Conservation (phyloP, 2,888 invertebrate genomes). For the Pogonocherus hispidulus region DNA sequence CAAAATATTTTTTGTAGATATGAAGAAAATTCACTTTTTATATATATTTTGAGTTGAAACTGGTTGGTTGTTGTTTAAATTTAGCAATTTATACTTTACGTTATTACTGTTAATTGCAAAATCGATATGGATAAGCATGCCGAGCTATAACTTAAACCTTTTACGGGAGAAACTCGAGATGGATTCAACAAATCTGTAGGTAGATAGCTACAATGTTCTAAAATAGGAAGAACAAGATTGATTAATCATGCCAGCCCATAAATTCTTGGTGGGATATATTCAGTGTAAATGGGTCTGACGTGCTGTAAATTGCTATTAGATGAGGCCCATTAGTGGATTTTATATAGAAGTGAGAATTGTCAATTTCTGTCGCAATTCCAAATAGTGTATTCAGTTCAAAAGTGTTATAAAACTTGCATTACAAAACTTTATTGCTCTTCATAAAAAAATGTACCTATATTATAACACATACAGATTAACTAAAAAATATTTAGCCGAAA, state of each 20-base stretch:
- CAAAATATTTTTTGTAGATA: too few relatives aligned
- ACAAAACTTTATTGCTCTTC: too few relatives aligned
- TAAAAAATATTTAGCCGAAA: too few relatives aligned
- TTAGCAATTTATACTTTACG: too few relatives aligned
- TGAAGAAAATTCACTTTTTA: too few relatives aligned
- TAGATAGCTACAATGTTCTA: background rate
- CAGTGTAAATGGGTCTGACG: slow-evolving; percentile 26
- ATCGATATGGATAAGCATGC: background rate
- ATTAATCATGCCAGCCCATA: slow-evolving; percentile 21
- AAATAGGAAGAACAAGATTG: slow-evolving; percentile 16
- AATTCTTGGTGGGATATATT: slow-evolving; percentile 26
- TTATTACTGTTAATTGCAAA: background rate
- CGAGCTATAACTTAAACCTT: background rate
- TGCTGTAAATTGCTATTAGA: slow-evolving; percentile 28
- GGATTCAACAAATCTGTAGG: slow-evolving; percentile 4
- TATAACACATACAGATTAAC: too few relatives aligned
- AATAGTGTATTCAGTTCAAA: background rate
- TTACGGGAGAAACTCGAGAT: background rate
- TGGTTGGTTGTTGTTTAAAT: too few relatives aligned
- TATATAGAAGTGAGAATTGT: background rate
- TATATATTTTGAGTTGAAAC: too few relatives aligned
- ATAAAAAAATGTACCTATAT: too few relatives aligned
- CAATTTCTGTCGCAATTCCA: background rate
- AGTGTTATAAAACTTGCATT: too few relatives aligned
- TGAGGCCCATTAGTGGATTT: slow-evolving; percentile 30